These are phyloP conservation scores for Ibycter americanus DNA, from an alignment of 2,797 vertebrate genomes.

Conservation along the genomic window DNA sequence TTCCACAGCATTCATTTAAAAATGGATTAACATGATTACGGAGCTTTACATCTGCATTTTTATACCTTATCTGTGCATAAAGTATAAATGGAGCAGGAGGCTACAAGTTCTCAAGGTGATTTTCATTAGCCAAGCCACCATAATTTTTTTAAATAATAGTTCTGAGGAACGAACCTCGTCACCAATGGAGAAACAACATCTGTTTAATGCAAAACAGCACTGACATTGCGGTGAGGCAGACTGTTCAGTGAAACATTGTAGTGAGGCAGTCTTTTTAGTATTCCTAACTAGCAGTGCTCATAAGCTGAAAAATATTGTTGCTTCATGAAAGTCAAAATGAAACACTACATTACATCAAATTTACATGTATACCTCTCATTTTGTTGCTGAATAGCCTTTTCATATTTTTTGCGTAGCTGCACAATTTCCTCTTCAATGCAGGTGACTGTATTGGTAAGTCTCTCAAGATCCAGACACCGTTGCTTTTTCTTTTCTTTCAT, in stretches of 20 bases:
- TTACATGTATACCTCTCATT: constrained; percentile 80
- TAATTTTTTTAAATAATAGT: neutral
- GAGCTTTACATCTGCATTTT: neutral
- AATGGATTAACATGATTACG: neutral
- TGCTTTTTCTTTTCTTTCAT: constrained; percentile 81
- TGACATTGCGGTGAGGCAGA: neutral
- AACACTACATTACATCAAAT: neutral
- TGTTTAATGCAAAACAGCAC: neutral
- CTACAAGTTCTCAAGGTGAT: neutral
- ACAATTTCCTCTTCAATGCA: constrained; percentile 78
- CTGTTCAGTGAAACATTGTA: rapidly evolving
- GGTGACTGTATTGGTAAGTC: constrained; percentile 75
- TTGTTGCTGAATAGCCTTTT: constrained; percentile 75
- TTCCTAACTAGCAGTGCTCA: neutral
- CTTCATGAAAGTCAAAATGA: neutral
- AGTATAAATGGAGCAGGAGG: neutral
- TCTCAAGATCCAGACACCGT: constrained; percentile 75
- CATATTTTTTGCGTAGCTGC: constrained; percentile 77
- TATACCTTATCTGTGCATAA: neutral
- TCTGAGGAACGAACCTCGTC: neutral
- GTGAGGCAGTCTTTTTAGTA: neutral
- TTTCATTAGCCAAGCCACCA: neutral
- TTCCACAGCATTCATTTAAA: neutral
- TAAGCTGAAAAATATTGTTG: neutral
- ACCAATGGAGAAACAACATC: neutral